These are phyloP conservation scores for Epiblema foenella DNA, from an alignment of 2,888 invertebrate species.

Conservation along the genomic window DNA sequence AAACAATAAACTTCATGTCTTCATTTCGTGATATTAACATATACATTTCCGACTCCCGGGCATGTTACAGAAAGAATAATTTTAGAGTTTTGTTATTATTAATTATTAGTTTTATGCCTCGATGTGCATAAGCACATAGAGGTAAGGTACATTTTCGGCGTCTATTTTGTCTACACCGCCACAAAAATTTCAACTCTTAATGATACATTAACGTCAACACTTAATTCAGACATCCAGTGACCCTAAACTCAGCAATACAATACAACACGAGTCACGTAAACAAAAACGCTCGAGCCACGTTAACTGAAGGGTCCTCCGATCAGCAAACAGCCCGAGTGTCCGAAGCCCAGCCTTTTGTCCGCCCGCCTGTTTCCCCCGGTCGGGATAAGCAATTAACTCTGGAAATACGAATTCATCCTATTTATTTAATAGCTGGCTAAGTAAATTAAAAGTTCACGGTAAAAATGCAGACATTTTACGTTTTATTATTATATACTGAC, in stretches of 20 bases:
- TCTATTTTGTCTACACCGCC: not conserved
- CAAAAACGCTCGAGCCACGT: constrained; percentile 34
- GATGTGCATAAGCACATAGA: not conserved
- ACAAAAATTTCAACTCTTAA: not conserved
- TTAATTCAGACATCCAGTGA: constrained; percentile 18
- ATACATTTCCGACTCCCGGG: no score
- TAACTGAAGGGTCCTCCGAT: constrained; percentile 38
- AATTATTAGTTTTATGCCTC: not conserved
- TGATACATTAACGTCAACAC: not conserved
- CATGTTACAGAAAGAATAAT: no score
- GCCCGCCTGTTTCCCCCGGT: constrained; percentile 34
- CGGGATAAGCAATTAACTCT: constrained; percentile 28
- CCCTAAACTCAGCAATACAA: constrained; percentile 22
- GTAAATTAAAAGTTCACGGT: no score
- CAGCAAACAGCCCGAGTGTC: constrained; percentile 39
- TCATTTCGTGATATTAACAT: no score
- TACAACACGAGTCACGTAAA: constrained; percentile 32
- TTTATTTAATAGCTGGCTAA: constrained; percentile 21
- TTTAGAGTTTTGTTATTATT: no score
- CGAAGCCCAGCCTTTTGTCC: constrained; percentile 36
- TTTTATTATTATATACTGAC: no score
- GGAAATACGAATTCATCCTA: constrained; percentile 27
- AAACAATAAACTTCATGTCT: no score
- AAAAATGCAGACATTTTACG: no score
- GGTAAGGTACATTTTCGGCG: not conserved